Percentiles rank a stretch among this genome's conserved stretches.
These are phyloP conservation scores for Sandelia bainsii DNA, from an alignment of 2,797 vertebrate genomes.

Conservation along the genomic window DNA sequence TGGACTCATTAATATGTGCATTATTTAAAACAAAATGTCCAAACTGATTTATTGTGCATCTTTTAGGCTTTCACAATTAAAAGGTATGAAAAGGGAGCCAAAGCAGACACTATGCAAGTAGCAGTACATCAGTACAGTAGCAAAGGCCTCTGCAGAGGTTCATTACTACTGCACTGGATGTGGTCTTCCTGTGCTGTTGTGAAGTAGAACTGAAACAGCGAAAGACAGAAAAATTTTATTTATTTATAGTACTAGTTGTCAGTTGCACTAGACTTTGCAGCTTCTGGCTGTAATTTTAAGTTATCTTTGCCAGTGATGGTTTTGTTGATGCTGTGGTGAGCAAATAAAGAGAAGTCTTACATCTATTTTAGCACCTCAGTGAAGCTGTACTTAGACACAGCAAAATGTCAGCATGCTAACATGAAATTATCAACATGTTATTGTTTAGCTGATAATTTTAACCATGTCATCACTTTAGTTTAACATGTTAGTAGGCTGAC, in stretches of 20 bases:
- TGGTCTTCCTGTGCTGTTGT: constrained; percentile 18
- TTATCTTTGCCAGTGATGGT: constrained; percentile 3
- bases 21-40: constrained; percentile 56
- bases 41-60: constrained; percentile 49
- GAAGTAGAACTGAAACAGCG: constrained; percentile 15
- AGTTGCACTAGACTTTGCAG: constrained; percentile 11
- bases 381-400: background rate
- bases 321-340: background rate
- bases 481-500: too few species aligned
- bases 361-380: background rate
- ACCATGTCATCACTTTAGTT: too few species aligned
- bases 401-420: background rate
- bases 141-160: background rate
- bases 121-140: too few species aligned
- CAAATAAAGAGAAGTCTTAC: constrained; percentile 12
- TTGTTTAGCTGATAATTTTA: background rate
- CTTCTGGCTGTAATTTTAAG: constrained; percentile 12
- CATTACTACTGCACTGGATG: background rate
- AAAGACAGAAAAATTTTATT: constrained; percentile 16
- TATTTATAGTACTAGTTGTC: constrained; percentile 9
- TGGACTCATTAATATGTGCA: constrained; percentile 65
- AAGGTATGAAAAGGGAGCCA: constrained; percentile 31
- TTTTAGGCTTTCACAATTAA: constrained; percentile 41
- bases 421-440: background rate
- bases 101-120: constrained; percentile 8